Percentiles rank a stretch among this genome's conserved stretches.
These are phyloP conservation scores for Otocyon megalotis DNA, from an alignment of 2,113 vertebrate genomes.

Conservation along the genomic window DNA sequence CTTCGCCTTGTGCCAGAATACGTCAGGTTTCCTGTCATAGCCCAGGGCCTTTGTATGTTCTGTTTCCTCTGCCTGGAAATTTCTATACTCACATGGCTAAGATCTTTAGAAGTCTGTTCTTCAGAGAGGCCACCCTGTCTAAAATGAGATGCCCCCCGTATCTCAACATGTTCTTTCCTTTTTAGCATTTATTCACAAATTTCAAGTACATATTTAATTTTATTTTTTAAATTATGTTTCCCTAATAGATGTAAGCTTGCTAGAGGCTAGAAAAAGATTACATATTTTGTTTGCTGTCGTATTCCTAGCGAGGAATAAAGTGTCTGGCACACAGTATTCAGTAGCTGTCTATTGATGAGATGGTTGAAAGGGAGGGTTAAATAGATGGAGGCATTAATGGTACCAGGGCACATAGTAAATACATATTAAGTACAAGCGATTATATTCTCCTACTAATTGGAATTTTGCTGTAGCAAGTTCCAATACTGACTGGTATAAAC, in stretches of 20 bases:
- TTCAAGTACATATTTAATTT: neutral
- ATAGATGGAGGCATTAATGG: neutral
- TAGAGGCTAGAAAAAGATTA: neutral
- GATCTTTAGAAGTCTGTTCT: neutral
- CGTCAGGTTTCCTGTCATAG: conserved; percentile 10
- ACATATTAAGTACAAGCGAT: neutral
- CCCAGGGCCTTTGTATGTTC: neutral
- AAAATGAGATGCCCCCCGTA: neutral
- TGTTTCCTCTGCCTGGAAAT: conserved; percentile 15
- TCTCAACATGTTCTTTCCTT: neutral
- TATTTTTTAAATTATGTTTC: neutral
- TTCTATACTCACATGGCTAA: neutral
- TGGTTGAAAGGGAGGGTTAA: neutral
- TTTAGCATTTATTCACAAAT: neutral
- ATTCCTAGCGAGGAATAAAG: neutral
- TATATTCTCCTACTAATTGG: neutral
- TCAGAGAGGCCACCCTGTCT: neutral
- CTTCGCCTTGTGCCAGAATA: neutral
- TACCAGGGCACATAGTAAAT: neutral
- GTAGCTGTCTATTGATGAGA: neutral
- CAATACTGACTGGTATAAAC: neutral
- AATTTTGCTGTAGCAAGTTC: neutral
- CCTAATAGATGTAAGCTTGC: neutral
- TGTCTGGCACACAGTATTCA: neutral
- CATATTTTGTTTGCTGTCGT: neutral